Evolutionary conservation across 2,113 vertebrate species (phyloP).

Genomic region (Cavia aperea): DNA sequence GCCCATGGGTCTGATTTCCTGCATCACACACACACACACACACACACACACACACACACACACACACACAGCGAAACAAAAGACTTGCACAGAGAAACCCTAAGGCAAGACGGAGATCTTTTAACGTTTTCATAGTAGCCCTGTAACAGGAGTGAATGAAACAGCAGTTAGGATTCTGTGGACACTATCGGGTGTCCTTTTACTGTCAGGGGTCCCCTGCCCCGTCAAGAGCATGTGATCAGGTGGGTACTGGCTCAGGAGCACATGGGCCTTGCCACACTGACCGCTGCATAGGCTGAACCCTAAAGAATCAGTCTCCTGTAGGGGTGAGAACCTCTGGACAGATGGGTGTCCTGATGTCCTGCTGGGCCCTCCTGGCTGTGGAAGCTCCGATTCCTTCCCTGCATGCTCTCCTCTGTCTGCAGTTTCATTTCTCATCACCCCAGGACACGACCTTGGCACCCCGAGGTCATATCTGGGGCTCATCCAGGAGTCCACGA

Average conservation of each 20-base stretch:
- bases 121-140: neutral
- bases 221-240: neutral
- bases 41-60: neutral
- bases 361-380: neutral
- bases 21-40: neutral
- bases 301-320: neutral
- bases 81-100: neutral
- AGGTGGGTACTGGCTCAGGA: neutral
- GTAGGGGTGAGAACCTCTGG: neutral
- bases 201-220: neutral
- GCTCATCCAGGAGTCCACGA: neutral
- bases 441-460: neutral
- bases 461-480: neutral
- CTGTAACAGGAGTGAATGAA: neutral
- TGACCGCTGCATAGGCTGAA: neutral
- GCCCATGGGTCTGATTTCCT: neutral
- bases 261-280: neutral
- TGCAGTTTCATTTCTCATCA: neutral
- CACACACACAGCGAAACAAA: neutral
- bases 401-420: neutral
- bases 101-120: neutral
- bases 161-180: neutral
- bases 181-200: neutral
- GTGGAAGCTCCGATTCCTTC: rapidly evolving
- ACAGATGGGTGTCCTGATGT: neutral